Evolutionary conservation across 2,113 vertebrate species (phyloP), one percentile per base, ranked within the genome.

Genomic region (Burhinus bistriatus): DNA sequence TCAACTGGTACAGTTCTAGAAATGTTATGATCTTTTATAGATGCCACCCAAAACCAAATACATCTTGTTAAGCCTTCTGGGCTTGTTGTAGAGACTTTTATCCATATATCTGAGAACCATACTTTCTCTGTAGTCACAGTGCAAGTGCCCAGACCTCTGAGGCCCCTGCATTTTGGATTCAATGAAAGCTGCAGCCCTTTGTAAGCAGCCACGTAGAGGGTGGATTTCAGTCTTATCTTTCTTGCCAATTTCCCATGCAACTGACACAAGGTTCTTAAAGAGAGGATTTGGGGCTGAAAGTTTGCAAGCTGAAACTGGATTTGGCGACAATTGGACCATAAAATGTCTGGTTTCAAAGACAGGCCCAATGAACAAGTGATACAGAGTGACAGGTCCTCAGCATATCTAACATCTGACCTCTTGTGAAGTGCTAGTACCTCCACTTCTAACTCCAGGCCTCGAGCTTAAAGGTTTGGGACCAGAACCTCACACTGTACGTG

Each of bases 391-490:
- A 73, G 12, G 6, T 66, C 40, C 45, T 73, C 58, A 38, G 12
- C 16, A 9, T 21, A 32, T 34, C 30, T 58, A 44, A 40, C 29
- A n/a, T 68, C 30, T 69, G 32, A 34, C 19, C 51, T 62, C 34
- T 73, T 71, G 20, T 26, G 66, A 62, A 81, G 32, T 14, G 6
- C 9, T 62, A 9, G 22, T 45, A 7, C 6, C 15, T 78, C n/a
- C 17, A 27, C 0, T 3, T 69, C 34, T 58, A 58, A 27, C 22
- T 40, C 30, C n/a, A 62, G 25, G 12, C 15, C 42, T 9, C 0
- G 0, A 30, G 12, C 14, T 66, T n/a, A 34, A 58, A 81, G 20
- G 2, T 70, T 40, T 51, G 36, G 64, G 51, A 59, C 26, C n/a
- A 81, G 55, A 70, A 4, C 13, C 29, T 73, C 42, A 27, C 4